Evolutionary conservation across 1,140 invertebrate species (phyloP).

Genomic region (Theocolax elegans): DNA sequence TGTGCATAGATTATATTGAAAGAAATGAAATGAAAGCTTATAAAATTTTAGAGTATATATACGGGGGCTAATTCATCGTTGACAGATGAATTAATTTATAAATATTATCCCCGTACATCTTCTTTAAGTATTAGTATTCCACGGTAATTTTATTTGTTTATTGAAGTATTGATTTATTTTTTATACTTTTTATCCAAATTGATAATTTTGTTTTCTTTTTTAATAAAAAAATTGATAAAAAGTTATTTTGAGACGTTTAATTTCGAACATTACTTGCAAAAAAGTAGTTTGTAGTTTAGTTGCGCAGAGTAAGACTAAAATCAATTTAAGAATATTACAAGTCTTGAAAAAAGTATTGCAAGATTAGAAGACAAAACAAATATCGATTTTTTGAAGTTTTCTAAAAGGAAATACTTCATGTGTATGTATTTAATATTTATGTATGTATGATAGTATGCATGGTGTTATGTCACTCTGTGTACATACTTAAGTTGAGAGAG

Average conservation of each 20-base stretch:
- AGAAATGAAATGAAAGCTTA: constrained; percentile 9
- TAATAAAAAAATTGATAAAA: constrained; percentile 9
- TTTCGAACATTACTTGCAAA: no score
- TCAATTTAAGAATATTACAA: not conserved
- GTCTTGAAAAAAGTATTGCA: constrained; percentile 15
- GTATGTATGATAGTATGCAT: constrained; percentile 31
- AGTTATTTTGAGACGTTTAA: constrained; percentile 14
- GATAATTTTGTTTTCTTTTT: constrained; percentile 14
- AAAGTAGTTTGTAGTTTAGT: constrained; percentile 13
- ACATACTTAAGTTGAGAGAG: constrained; percentile 33
- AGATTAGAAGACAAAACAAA: constrained; percentile 9
- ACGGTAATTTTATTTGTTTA: constrained; percentile 28
- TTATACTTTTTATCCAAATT: constrained; percentile 34
- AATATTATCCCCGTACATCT: constrained; percentile 32
- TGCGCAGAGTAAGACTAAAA: not conserved
- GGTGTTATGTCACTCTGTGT: constrained; percentile 34
- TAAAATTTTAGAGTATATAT: constrained; percentile 2
- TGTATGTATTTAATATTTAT: constrained; percentile 36
- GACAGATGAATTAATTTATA: constrained; percentile 8
- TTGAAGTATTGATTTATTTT: constrained; percentile 31
- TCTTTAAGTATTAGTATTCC: constrained; percentile 31
- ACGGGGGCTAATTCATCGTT: not conserved
- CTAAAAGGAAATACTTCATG: not conserved
- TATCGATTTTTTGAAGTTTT: constrained; percentile 15
- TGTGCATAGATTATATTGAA: constrained; percentile 14